phyloP scores from a whole-genome alignment of 2,797 vertebrate genomes.

The Channa striata region DNA sequence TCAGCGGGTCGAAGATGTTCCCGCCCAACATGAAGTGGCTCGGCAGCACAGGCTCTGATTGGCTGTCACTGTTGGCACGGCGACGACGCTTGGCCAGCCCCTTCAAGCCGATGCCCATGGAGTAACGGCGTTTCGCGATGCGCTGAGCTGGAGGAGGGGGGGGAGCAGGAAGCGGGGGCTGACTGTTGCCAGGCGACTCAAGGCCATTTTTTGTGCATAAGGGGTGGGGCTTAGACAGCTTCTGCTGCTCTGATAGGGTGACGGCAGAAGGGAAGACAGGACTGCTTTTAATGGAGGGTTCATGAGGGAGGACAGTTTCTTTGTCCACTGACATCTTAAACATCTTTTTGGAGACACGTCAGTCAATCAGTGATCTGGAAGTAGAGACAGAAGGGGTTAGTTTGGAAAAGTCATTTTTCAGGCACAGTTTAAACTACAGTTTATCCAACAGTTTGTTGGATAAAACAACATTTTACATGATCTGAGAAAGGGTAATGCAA shows the following conservation, averaged over 20 bases:
- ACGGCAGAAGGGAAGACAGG: slow-evolving; percentile 36
- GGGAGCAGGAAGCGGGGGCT: slow-evolving; percentile 24
- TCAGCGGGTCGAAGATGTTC: slow-evolving; percentile 94
- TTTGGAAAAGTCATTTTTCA: too few relatives aligned
- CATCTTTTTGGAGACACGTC: slow-evolving; percentile 63
- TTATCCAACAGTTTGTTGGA: too few relatives aligned
- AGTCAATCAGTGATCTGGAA: slow-evolving; percentile 57
- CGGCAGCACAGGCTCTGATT: slow-evolving; percentile 86
- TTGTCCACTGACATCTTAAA: slow-evolving; percentile 87
- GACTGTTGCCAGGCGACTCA: slow-evolving; percentile 51
- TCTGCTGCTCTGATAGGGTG: slow-evolving; percentile 61
- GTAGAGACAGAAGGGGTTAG: too few relatives aligned
- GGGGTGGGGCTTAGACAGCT: slow-evolving; percentile 39
- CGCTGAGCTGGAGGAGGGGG: slow-evolving; percentile 48
- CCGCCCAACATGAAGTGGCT: slow-evolving; percentile 92
- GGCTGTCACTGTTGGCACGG: slow-evolving; percentile 88
- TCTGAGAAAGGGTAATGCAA: too few relatives aligned
- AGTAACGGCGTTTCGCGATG: slow-evolving; percentile 83
- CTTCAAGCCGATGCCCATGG: slow-evolving; percentile 84
- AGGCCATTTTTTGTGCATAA: slow-evolving; percentile 82
- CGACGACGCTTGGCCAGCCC: slow-evolving; percentile 85
- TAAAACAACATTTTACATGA: too few relatives aligned
- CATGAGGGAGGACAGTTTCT: slow-evolving; percentile 70
- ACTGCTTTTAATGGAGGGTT: slow-evolving; percentile 42
- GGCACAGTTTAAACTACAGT: too few relatives aligned